Percentiles rank a stretch among this genome's conserved stretches.
Evolutionary conservation across 2,888 invertebrate genomes (phyloP).

Genomic region (Chelonus formosanus): DNA sequence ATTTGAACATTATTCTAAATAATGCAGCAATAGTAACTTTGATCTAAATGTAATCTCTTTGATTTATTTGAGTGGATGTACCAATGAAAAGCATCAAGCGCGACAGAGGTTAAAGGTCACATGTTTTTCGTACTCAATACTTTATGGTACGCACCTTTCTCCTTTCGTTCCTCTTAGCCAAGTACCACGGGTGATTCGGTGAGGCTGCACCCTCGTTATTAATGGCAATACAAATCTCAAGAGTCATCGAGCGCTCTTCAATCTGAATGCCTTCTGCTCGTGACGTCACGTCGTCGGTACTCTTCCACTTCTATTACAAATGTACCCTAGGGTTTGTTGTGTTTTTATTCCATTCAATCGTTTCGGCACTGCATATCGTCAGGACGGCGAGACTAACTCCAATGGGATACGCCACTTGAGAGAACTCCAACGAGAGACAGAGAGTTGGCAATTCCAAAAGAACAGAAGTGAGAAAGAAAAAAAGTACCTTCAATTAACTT

Average conservation of each 20-base stretch:
- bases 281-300: constrained; percentile 56
- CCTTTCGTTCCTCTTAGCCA: too few relatives aligned
- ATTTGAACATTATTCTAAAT: neutral
- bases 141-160: neutral
- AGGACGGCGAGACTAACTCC: constrained; percentile 10
- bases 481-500: constrained; percentile 59
- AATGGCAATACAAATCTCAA: constrained; percentile 65
- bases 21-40: constrained; percentile 2
- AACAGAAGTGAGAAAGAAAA: constrained; percentile 12
- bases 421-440: constrained; percentile 47
- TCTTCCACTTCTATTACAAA: constrained; percentile 7
- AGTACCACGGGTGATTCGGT: constrained; percentile 22
- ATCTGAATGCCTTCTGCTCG: constrained; percentile 65
- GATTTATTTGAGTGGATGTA: constrained; percentile 12
- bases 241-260: constrained; percentile 65
- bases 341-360: constrained; percentile 63
- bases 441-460: constrained; percentile 26
- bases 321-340: constrained; percentile 50
- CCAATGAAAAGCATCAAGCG: constrained; percentile 15
- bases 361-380: constrained; percentile 45
- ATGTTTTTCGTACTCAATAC: constrained; percentile 29
- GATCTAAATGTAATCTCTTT: constrained; percentile 14
- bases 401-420: constrained; percentile 34
- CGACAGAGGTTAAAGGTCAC: constrained; percentile 9
- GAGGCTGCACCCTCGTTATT: constrained; percentile 56